Evolutionary conservation across 2,797 vertebrate genomes (phyloP).

Genomic region (Miichthys miiuy): DNA sequence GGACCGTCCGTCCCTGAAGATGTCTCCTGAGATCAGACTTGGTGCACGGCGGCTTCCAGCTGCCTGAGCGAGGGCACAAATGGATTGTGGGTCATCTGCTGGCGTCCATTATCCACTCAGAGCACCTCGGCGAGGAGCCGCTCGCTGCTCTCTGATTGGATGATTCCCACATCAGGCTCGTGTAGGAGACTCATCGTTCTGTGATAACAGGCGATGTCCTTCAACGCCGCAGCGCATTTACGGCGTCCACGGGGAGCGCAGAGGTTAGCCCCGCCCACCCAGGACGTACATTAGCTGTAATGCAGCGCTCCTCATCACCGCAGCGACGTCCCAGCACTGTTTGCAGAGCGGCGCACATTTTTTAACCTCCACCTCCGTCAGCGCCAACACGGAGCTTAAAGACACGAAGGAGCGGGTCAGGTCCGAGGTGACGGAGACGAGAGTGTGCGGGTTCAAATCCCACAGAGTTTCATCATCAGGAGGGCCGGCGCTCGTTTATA

Average conservation of each 20-base stretch:
- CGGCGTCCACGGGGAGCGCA: conserved; percentile 30
- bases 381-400: too few relatives aligned
- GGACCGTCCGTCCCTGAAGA: conserved; percentile 46
- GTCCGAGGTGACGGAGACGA: not conserved
- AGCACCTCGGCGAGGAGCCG: too few relatives aligned
- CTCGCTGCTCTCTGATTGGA: conserved; percentile 26
- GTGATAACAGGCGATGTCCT: conserved; percentile 41
- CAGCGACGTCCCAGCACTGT: conserved; percentile 6
- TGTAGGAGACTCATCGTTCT: conserved; percentile 34
- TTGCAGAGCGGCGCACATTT: conserved; percentile 28
- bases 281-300: conserved; percentile 52
- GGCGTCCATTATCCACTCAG: conserved; percentile 59
- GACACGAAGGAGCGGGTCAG: not conserved
- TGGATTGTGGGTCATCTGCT: conserved; percentile 60
- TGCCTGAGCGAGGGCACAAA: conserved; percentile 59
- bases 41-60: conserved; percentile 44
- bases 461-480: too few relatives aligned
- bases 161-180: conserved; percentile 34
- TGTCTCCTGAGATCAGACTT: conserved; percentile 67
- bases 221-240: conserved; percentile 37
- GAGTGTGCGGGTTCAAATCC: too few relatives aligned
- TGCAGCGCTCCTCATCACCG: conserved; percentile 37
- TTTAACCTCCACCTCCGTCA: conserved; percentile 12
- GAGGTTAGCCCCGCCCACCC: conserved; percentile 17
- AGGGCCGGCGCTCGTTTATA: too few relatives aligned